These are phyloP conservation scores for Dromas ardeola DNA, from an alignment of 2,113 vertebrate genomes.

Conservation along the genomic window DNA sequence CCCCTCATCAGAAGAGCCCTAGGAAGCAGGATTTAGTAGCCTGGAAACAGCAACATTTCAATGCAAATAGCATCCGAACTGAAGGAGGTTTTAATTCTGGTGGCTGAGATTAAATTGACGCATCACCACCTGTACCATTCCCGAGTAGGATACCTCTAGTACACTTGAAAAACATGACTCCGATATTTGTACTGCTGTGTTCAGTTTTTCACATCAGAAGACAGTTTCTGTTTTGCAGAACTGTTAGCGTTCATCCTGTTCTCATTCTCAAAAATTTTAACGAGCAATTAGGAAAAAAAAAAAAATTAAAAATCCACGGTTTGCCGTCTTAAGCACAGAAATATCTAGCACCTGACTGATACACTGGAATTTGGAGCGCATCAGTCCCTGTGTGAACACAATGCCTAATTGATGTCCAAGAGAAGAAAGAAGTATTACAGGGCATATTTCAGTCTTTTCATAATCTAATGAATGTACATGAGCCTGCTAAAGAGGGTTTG, in stretches of 20 bases:
- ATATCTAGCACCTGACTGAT: not conserved
- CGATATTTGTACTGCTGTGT: not conserved
- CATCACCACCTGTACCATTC: not conserved
- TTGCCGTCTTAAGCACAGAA: not conserved
- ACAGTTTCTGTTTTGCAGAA: not conserved
- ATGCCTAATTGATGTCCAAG: not conserved
- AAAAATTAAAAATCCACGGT: not conserved
- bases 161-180: not conserved
- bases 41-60: not conserved
- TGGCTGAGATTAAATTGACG: not conserved
- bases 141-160: fast-evolving
- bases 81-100: not conserved
- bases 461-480: not conserved
- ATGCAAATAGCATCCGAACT: not conserved
- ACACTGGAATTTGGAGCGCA: not conserved
- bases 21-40: not conserved
- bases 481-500: not conserved
- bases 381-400: not conserved
- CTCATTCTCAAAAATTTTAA: not conserved
- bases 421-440: not conserved
- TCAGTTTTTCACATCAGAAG: not conserved
- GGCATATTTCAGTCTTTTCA: not conserved
- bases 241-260: not conserved
- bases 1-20: not conserved
- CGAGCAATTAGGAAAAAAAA: not conserved